These are phyloP conservation scores for Margaritifera margaritifera DNA, from an alignment of 2,888 invertebrate species.

Conservation along the genomic window DNA sequence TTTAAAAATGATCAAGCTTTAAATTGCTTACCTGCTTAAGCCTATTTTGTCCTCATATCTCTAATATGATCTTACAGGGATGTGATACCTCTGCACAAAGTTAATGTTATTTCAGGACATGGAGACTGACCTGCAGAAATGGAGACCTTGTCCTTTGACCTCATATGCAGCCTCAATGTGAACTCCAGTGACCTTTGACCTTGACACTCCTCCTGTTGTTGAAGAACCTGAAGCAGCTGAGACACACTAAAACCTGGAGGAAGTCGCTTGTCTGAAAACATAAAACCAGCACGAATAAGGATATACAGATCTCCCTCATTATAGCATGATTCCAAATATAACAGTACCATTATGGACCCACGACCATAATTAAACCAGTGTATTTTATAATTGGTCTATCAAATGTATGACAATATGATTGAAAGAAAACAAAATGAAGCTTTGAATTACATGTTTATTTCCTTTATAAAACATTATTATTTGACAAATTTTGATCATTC, in stretches of 20 bases:
- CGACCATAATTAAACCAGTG: neutral
- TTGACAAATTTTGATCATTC: too few species aligned
- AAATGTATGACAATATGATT: too few species aligned
- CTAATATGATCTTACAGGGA: too few species aligned
- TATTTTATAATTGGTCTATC: too few species aligned
- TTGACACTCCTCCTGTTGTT: conserved; percentile 58
- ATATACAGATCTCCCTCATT: neutral
- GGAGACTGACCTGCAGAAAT: neutral
- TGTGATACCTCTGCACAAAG: too few species aligned
- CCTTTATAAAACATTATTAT: too few species aligned
- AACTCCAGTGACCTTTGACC: conserved; percentile 62
- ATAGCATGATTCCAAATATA: neutral
- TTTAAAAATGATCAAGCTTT: too few species aligned
- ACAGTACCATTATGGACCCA: neutral
- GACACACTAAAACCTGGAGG: conserved; percentile 78
- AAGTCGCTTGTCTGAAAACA: conserved; percentile 71
- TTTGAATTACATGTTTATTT: too few species aligned
- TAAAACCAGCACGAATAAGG: conserved; percentile 2
- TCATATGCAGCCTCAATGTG: conserved; percentile 61
- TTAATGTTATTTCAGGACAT: neutral
- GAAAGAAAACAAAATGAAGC: too few species aligned
- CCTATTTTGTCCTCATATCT: too few species aligned
- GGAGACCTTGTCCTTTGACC: neutral
- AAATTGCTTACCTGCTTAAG: too few species aligned
- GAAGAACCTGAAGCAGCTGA: conserved; percentile 78